Evolutionary conservation across 2,797 vertebrate species (phyloP).

Genomic region (Leptoclinus maculatus): DNA sequence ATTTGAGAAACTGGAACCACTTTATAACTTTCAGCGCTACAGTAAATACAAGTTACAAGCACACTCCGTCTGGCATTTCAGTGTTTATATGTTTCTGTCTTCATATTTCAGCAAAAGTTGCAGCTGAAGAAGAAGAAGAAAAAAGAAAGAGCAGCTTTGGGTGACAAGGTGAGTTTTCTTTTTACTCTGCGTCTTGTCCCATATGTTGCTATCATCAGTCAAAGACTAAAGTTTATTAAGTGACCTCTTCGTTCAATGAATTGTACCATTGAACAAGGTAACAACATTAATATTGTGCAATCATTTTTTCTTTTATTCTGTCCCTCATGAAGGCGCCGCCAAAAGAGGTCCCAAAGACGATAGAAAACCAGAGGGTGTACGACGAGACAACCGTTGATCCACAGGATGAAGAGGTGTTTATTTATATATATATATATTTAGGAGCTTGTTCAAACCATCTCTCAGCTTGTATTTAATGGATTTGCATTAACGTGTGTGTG

Average conservation of each 20-base stretch:
- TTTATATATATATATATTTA: too few relatives aligned
- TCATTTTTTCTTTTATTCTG: not conserved
- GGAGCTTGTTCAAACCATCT: not conserved
- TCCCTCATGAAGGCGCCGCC: constrained; percentile 89
- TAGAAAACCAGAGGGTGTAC: constrained; percentile 95
- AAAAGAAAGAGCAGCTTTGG: constrained; percentile 93
- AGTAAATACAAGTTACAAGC: not conserved
- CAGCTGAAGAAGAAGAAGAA: constrained; percentile 91
- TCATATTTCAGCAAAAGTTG: constrained; percentile 88
- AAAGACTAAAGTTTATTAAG: not conserved
- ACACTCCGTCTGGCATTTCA: not conserved
- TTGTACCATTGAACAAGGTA: not conserved
- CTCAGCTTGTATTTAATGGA: not conserved
- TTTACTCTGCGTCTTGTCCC: not conserved
- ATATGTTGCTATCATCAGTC: not conserved
- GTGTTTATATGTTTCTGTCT: not conserved
- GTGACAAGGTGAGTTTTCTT: constrained; percentile 89
- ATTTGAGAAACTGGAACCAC: not conserved
- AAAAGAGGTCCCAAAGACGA: constrained; percentile 95
- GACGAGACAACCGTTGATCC: constrained; percentile 97
- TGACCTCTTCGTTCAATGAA: not conserved
- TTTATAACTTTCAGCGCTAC: not conserved
- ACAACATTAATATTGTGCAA: not conserved
- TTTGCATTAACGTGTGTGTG: not conserved
- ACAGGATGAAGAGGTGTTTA: constrained; percentile 94